Base-by-base conservation (phyloP, 2,113 vertebrate genomes). In the Symphodus melops region DNA sequence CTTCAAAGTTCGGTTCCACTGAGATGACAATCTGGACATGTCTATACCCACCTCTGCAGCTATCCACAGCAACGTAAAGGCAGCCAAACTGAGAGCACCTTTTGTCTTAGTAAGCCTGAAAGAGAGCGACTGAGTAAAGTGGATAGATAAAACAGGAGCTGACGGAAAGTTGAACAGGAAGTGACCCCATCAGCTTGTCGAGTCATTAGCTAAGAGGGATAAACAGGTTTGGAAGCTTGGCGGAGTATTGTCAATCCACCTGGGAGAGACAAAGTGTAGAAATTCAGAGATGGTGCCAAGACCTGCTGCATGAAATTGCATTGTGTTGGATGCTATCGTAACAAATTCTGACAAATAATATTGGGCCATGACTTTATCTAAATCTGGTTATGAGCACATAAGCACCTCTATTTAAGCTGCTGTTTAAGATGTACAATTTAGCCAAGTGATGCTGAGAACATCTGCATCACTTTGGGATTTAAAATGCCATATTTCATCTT, bases 161-260 rank as follows among this genome's bases (percentile, higher is more conserved):
- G 77, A 86, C 13, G 68, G 82, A 83, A 88, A 86, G 77, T 85
- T 86, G 91, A 91, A 94, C 83, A 92, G 90, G 90, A 94, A 92
- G 83, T 77, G 70, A 83, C 87, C 91, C 87, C 91, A 91, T 93
- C 82, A 46, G 61, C 76, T 92, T 90, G 39, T 39, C 21, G 65
- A 80, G 55, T 52, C 20, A 10, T 37, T 25, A 74, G 73, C 62
- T 67, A 64, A 78, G 68, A 73, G 74, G 72, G 67, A 79, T 65
- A 75, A 55, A 72, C 54, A 68, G 61, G 66, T 79, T 77, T 67
- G 78, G 64, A 33, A 68, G 83, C 36, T 68, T 52, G 64, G 65
- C 60, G n/a, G 28, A 76, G 59, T 58, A 52, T 11, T 65, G 42
- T 33, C 44, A 4, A 56, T 59, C 71, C 56, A 74, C 67, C 75